Evolutionary conservation across 23 tunicate genomes (phyloP).

Genomic region (Trididemnum clinides): DNA sequence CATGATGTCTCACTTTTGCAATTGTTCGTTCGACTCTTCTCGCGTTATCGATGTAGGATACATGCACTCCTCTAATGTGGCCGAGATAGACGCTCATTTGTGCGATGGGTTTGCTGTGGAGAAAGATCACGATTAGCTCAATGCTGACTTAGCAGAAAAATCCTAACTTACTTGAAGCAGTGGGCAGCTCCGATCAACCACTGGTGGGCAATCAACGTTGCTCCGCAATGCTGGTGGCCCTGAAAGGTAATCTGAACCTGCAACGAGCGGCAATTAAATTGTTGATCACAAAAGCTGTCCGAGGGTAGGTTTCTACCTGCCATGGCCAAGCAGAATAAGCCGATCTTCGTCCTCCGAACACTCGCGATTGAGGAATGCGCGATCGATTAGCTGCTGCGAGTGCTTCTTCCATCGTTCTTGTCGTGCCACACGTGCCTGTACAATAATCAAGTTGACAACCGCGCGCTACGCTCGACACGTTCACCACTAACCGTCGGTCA

Average conservation of each 20-base stretch:
- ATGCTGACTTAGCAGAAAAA: too few species aligned
- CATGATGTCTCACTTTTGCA: not conserved
- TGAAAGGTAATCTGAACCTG: conserved; percentile 17
- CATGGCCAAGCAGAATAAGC: conserved; percentile 54
- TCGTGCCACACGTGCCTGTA: conserved; percentile 38
- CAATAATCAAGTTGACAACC: not conserved
- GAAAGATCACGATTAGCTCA: not conserved
- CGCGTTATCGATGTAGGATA: not conserved
- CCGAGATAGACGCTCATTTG: conserved; percentile 44
- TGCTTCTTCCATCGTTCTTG: conserved; percentile 10
- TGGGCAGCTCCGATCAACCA: conserved; percentile 46
- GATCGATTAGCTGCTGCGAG: not conserved
- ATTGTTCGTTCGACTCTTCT: not conserved
- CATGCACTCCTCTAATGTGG: conserved; percentile 9
- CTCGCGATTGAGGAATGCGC: not conserved
- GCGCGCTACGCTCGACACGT: not conserved
- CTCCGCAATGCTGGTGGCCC: conserved; percentile 43
- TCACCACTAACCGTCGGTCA: conserved; percentile 27
- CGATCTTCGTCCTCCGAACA: conserved; percentile 27
- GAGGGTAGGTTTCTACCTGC: conserved; percentile 24
- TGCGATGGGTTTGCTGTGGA: not conserved
- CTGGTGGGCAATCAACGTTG: conserved; percentile 21
- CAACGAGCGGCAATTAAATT: not conserved
- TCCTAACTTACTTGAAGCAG: conserved; percentile 54
- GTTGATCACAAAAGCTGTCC: too few species aligned